Evolutionary conservation across 2,888 invertebrate genomes (phyloP), one percentile per base, ranked within the genome.

Genomic region (Cactoblastis cactorum): DNA sequence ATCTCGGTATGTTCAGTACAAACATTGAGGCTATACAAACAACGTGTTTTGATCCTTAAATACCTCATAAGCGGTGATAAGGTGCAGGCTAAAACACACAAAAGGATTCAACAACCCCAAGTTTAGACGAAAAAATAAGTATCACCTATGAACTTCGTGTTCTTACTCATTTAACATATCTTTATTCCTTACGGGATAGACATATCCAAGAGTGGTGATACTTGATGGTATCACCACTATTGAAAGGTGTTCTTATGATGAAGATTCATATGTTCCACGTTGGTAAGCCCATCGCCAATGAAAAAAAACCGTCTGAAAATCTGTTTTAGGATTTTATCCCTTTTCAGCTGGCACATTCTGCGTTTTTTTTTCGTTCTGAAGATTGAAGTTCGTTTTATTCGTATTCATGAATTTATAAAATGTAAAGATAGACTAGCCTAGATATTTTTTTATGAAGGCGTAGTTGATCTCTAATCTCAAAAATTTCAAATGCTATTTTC

Each of bases 21-120:
- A 84, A 86, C 84, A 85, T 66, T 69, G 67, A 70, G 65, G 65
- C 65, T 65, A 71, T 71, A 68, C 77, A 70, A 74, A 74, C 74
- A 75, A 72, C 66, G 71, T 70, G 67, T 67, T 76, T 72, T 69
- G 66, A 74, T 79, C 74, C 68, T 68, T 56, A 56, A 49, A 57
- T 58, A 65, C 45, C 56, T 66, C 56, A 24, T 51, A 38, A 12
- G 5, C 55, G 53, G 48, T 69, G 74, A 77, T 74, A 74, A 69
- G 64, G 61, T 55, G 63, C 64, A 52, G 53, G 50, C 51, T 58
- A 57, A 55, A 53, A 56, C 55, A 69, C 66, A 71, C 59, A 69
- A 45, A 37, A 38, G 18, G 52, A 56, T 52, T 51, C 55, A 60
- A 50, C 56, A 49, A 50, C 53, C 55, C 57, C 53, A 45, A 19